Conservation (phyloP, 2,113 vertebrate genomes). For the Calyptomena viridis region DNA sequence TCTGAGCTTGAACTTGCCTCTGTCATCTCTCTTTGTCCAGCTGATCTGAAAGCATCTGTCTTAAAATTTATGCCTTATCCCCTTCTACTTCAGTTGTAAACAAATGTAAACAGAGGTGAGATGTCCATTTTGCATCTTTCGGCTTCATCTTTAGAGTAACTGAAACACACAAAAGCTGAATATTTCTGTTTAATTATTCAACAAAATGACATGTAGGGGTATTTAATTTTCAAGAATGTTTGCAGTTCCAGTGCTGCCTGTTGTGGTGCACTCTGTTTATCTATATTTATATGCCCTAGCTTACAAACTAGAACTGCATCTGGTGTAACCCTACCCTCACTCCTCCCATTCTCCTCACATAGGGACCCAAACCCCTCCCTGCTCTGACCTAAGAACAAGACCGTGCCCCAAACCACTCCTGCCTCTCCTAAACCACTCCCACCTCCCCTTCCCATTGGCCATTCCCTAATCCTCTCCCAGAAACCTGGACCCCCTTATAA, state of each 20-base stretch:
- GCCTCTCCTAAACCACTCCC: no score
- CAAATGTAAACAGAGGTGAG: not conserved
- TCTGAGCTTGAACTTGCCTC: not conserved
- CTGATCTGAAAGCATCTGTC: not conserved
- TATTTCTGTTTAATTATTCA: not conserved
- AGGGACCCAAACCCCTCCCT: no score
- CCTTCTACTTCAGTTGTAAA: not conserved
- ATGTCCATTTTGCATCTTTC: not conserved
- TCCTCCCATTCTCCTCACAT: no score
- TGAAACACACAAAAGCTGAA: not conserved
- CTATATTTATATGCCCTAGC: no score
- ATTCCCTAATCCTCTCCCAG: no score
- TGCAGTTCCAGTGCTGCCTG: not conserved
- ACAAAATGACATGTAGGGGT: not conserved
- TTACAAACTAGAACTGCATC: no score
- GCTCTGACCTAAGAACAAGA: no score
- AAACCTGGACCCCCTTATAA: no score
- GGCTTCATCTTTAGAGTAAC: not conserved
- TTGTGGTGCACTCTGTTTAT: no score
- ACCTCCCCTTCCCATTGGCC: no score
- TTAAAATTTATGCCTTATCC: not conserved
- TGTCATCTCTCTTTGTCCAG: not conserved
- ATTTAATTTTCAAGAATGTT: slow-evolving; percentile 48
- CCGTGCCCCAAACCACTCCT: no score
- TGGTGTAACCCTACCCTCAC: no score